Base-by-base conservation (phyloP, 2,797 vertebrate genomes). In the Falco biarmicus region DNA sequence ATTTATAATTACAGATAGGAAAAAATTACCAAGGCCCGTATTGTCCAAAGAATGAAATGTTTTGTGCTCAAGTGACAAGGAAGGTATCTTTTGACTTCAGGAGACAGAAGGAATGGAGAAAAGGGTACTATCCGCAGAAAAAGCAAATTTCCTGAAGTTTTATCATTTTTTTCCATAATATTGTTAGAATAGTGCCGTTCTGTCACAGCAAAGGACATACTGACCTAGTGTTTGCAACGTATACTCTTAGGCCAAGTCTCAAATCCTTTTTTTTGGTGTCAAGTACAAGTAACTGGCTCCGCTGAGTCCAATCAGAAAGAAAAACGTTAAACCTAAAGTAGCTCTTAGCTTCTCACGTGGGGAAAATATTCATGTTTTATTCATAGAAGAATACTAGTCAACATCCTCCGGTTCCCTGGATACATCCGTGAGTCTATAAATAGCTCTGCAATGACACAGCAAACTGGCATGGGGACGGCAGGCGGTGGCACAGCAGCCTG, bases 391-490 rank as follows among this genome's bases (percentile, higher is more conserved):
- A 80, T 92, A 95, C 92, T 47, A 97, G 98, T 97, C 98, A 98
- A 97, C 98, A 98, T 97, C 96, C 95, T 96, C 92, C 45, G 34
- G 97, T 94, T 98, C 98, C 97, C 97, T 97, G 98, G 96, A 94
- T 96, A 96, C 97, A 87, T 76, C 92, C 19, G 15, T 32, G 93
- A 66, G 56, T 56, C 97, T 97, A 97, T 97, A 97, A 98, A 98
- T 97, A 98, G 93, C 94, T 28, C 37, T 56, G 95, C 93, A 63
- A 80, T 98, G 98, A 98, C 96, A 98, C 97, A 96, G 96, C 97
- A 97, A 71, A 87, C 59, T 13, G 91, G 96, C 87, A 31, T 34
- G 91, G 96, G 96, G 87, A 93, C 47, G 22, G 94, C 90, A 88
- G 94, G 95, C 87, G 64, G 91, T 68, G 92, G 94, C 97, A 88